Evolutionary conservation across 2,797 vertebrate genomes (phyloP).

Genomic region (Rhincodon typus): DNA sequence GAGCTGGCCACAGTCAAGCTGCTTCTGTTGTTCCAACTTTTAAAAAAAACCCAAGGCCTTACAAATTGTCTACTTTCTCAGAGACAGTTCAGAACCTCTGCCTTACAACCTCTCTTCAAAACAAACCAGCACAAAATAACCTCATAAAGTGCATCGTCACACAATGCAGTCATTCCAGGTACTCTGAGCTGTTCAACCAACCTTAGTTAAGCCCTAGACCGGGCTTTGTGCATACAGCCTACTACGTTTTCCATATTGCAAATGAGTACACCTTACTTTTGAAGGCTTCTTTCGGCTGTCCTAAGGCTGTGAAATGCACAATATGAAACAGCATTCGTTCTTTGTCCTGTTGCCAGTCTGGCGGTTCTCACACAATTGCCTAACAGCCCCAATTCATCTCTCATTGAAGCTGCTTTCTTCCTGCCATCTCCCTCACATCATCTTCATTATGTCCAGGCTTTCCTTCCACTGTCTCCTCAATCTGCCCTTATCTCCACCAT

Average conservation of each 20-base stretch:
- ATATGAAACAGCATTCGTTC: background rate
- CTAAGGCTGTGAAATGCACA: background rate
- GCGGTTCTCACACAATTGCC: background rate
- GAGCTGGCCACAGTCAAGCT: too few species aligned
- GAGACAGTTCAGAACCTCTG: too few species aligned
- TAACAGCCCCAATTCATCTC: background rate
- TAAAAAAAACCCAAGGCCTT: too few species aligned
- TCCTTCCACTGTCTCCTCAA: background rate
- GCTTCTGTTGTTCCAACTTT: too few species aligned
- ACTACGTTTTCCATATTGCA: background rate
- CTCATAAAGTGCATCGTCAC: too few species aligned
- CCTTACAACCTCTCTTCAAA: too few species aligned
- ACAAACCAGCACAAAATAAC: too few species aligned
- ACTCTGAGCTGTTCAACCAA: too few species aligned
- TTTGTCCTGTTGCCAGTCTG: background rate
- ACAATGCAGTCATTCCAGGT: background rate
- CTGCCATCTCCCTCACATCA: background rate
- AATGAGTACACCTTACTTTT: background rate
- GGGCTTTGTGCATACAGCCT: background rate
- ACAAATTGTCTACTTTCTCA: too few species aligned
- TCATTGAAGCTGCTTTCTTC: background rate
- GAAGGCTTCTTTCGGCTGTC: background rate
- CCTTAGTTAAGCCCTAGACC: too few species aligned
- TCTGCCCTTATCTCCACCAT: background rate
- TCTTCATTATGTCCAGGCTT: background rate